These are phyloP conservation scores for Drosophila ambigua DNA, from an alignment of 1,140 invertebrate genomes.

Conservation along the genomic window DNA sequence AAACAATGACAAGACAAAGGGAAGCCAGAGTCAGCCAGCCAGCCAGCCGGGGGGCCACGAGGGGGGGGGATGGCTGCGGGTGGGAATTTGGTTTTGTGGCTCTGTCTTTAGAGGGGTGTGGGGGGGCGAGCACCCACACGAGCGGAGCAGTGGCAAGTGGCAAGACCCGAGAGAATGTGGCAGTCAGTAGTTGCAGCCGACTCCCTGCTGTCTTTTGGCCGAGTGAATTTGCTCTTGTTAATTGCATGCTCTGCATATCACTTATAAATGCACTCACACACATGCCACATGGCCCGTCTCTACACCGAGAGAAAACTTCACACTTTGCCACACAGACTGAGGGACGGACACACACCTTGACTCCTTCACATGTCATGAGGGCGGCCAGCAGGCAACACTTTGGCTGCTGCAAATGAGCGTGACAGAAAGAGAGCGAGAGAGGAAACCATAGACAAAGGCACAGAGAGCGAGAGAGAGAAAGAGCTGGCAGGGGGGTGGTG, in stretches of 20 bases:
- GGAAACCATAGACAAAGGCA: neutral
- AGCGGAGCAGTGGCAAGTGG: conserved; percentile 2
- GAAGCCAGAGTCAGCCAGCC: conserved; percentile 5
- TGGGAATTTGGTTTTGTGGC: conserved; percentile 48
- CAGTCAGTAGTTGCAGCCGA: neutral
- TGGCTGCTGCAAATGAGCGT: neutral
- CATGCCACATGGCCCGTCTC: conserved; percentile 2
- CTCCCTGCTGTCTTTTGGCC: conserved; percentile 14
- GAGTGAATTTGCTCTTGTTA: conserved; percentile 80
- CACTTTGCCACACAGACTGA: conserved; percentile 24
- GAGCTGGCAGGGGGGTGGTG: neutral
- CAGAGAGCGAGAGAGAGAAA: neutral
- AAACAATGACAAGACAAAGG: conserved; percentile 61
- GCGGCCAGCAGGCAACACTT: neutral
- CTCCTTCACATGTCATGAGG: conserved; percentile 14
- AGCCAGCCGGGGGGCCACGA: neutral
- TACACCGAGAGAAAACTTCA: conserved; percentile 26
- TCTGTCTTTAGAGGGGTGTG: conserved; percentile 25
- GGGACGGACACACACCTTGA: conserved; percentile 25
- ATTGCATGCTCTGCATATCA: conserved; percentile 83
- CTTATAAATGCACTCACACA: conserved; percentile 75
- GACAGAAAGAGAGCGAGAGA: neutral
- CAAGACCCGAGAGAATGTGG: neutral
- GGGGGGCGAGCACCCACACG: conserved; percentile 20
- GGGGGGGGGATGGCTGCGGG: too few species aligned